phyloP scores from a whole-genome alignment of 1,140 invertebrate genomes.

The Ridgeia piscesae region DNA sequence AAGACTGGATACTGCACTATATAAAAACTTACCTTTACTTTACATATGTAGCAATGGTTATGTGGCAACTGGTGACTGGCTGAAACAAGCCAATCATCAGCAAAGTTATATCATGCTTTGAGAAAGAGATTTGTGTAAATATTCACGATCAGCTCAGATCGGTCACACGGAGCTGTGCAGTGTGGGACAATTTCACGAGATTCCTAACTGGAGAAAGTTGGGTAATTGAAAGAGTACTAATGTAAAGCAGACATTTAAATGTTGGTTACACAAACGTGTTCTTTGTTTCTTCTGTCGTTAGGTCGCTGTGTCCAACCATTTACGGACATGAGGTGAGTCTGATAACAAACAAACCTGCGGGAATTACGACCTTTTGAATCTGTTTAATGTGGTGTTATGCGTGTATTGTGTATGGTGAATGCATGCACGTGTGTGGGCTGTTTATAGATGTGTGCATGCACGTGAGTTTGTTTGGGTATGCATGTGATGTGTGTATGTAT shows the following conservation, averaged over 20 bases:
- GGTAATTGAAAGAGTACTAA: background rate
- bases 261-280: background rate
- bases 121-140: background rate
- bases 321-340: slow-evolving; percentile 78
- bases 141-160: background rate
- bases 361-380: background rate
- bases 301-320: slow-evolving; percentile 84
- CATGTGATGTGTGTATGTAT: too few species aligned
- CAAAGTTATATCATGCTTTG: background rate
- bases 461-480: too few species aligned
- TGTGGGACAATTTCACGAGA: background rate
- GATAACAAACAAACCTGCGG: background rate
- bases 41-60: background rate
- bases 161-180: background rate
- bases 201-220: background rate
- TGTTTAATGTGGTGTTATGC: too few species aligned
- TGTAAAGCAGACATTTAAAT: background rate
- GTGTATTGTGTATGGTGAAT: too few species aligned
- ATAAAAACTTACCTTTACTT: background rate
- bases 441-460: too few species aligned
- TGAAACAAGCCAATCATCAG: background rate
- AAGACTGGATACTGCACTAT: too few species aligned
- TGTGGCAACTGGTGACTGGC: background rate
- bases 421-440: too few species aligned
- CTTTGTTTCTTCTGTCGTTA: slow-evolving; percentile 37